These are phyloP conservation scores for Drosophila rellima DNA, from an alignment of 2,888 invertebrate genomes.

Conservation along the genomic window DNA sequence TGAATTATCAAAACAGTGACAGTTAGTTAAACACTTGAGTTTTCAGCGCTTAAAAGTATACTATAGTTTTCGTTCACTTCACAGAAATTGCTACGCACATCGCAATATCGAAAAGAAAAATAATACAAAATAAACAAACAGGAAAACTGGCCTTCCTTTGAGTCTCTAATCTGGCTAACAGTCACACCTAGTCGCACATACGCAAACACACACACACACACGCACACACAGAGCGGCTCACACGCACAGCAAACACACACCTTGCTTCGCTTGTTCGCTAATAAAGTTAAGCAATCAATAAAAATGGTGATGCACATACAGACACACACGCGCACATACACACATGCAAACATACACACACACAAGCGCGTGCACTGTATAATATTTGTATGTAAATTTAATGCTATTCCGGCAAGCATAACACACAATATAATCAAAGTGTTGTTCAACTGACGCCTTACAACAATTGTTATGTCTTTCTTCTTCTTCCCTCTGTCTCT, in stretches of 20 bases:
- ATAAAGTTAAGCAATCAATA: slow-evolving; percentile 64
- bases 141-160: slow-evolving; percentile 12
- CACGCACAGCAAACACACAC: slow-evolving; percentile 17
- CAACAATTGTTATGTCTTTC: neutral
- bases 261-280: slow-evolving; percentile 40
- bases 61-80: slow-evolving; percentile 15
- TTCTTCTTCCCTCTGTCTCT: neutral
- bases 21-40: slow-evolving; percentile 7
- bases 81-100: slow-evolving; percentile 9
- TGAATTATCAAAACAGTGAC: slow-evolving; percentile 9
- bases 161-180: slow-evolving; percentile 27
- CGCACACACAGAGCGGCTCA: neutral
- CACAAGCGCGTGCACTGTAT: neutral
- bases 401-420: slow-evolving; percentile 42
- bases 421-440: slow-evolving; percentile 48
- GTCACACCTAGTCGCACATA: slow-evolving; percentile 36
- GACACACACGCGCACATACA: slow-evolving; percentile 16
- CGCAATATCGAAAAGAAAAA: neutral
- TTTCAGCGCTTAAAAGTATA: slow-evolving; percentile 29
- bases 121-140: slow-evolving; percentile 1
- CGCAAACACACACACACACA: slow-evolving; percentile 17
- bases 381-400: slow-evolving; percentile 44
- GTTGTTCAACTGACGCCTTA: slow-evolving; percentile 39
- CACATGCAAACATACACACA: slow-evolving; percentile 6
- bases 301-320: slow-evolving; percentile 61